These are phyloP conservation scores for Todus mexicanus DNA, from an alignment of 2,797 vertebrate genomes.

Conservation along the genomic window DNA sequence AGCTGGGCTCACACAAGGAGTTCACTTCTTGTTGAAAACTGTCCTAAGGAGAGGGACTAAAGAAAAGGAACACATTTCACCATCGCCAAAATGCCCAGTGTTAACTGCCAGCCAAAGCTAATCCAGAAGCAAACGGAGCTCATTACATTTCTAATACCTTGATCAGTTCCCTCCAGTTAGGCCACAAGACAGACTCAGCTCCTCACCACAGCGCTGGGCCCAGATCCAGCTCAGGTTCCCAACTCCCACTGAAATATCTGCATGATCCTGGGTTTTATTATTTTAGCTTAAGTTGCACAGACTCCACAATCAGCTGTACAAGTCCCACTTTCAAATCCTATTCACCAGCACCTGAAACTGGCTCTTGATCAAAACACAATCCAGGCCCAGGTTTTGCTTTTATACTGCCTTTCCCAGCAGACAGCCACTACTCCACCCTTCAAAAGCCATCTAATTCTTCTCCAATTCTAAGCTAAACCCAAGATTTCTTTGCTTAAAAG, in stretches of 20 bases:
- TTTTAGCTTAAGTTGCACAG: not conserved
- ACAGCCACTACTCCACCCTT: not conserved
- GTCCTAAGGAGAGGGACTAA: not conserved
- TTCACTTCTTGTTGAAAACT: not conserved
- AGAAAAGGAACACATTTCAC: not conserved
- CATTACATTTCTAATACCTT: not conserved
- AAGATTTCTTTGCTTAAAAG: not conserved
- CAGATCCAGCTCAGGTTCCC: not conserved
- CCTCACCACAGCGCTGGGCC: not conserved
- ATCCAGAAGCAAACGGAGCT: not conserved
- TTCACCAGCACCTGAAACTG: constrained; percentile 25
- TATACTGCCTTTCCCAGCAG: not conserved
- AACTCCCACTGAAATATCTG: not conserved
- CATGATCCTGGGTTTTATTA: not conserved
- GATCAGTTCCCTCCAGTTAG: not conserved
- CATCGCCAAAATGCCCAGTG: not conserved
- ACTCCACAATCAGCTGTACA: not conserved
- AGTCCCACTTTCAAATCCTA: not conserved
- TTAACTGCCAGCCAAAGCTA: not conserved
- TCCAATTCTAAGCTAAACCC: not conserved
- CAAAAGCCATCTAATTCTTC: not conserved
- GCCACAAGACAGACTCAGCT: not conserved
- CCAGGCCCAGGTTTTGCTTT: not conserved
- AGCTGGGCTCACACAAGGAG: not conserved
- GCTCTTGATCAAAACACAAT: not conserved